Conservation (phyloP, 1,140 invertebrate genomes). For the Octopus sinensis region DNA sequence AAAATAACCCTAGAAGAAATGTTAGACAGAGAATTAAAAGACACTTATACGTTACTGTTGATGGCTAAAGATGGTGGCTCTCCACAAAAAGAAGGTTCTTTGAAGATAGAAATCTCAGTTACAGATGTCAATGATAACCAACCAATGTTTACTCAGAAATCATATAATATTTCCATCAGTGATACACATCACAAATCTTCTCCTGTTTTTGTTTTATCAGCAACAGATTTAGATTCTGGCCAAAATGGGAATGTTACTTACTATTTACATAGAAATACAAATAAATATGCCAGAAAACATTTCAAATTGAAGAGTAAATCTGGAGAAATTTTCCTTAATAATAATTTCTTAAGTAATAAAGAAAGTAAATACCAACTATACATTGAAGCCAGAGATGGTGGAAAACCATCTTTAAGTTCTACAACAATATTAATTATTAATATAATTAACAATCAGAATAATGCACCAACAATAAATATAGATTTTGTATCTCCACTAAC, state of each 20-base stretch:
- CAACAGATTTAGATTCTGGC: conserved; percentile 46
- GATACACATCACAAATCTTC: conserved; percentile 59
- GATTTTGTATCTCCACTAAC: background rate
- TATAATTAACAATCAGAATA: background rate
- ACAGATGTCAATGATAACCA: conserved; percentile 64
- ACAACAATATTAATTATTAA: background rate
- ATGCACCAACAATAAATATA: background rate
- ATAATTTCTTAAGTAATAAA: background rate
- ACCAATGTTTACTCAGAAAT: conserved; percentile 36
- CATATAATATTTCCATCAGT: conserved; percentile 64
- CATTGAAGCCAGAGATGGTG: background rate
- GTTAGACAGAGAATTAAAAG: conserved; percentile 42
- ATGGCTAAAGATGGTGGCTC: conserved; percentile 42
- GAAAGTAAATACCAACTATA: background rate
- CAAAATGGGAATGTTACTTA: conserved; percentile 61
- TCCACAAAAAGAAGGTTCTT: conserved; percentile 35
- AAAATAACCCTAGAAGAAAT: conserved; percentile 34
- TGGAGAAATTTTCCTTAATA: background rate
- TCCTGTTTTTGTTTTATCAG: conserved; percentile 36
- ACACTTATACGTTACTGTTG: conserved; percentile 38
- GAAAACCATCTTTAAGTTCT: background rate
- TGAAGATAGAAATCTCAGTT: conserved; percentile 43
- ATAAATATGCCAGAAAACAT: conserved; percentile 76
- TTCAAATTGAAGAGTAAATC: conserved; percentile 65
- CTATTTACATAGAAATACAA: conserved; percentile 76